phyloP scores from a whole-genome alignment of 2,113 vertebrate species.

The Danio rerio region GRCz12tu NC_133184.1:24838001-24838500 shows the following conservation, averaged over 20 bases:
- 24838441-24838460: too few relatives aligned
- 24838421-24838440: too few relatives aligned
- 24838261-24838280: neutral
- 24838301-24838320: neutral
- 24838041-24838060: conserved; percentile 55
- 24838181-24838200: conserved; percentile 64
- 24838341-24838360: neutral
- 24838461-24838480: too few relatives aligned
- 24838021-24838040: neutral
- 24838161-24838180: conserved; percentile 49
- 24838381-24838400: neutral
- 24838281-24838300: neutral
- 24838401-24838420: too few relatives aligned
- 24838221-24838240: neutral
- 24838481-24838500: too few relatives aligned
- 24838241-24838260: neutral
- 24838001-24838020: neutral
- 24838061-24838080: conserved; percentile 34
- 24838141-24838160: conserved; percentile 44
- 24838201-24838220: conserved; percentile 61
- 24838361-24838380: neutral
- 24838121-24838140: conserved; percentile 43
- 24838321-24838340: neutral
- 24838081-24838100: conserved; percentile 54
- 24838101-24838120: conserved; percentile 38